A percentile compares a stretch with the other conserved stretches of the same genome.
These are phyloP conservation scores for Fregetta grallaria DNA, from an alignment of 2,113 vertebrate genomes.

Conservation along the genomic window DNA sequence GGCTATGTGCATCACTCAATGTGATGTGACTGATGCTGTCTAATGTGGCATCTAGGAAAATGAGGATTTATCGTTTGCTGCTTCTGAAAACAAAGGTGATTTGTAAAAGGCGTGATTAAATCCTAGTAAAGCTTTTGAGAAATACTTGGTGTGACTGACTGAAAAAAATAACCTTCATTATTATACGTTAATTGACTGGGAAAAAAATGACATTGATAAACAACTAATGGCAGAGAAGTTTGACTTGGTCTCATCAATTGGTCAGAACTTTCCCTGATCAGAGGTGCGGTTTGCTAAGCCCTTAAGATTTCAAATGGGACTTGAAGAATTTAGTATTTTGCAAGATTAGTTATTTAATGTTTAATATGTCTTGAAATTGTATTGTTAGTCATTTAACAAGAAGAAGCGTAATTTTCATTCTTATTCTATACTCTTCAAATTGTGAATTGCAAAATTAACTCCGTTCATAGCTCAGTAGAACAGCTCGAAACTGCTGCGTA, in stretches of 20 bases:
- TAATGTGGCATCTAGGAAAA: background rate
- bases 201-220: background rate
- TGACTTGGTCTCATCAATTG: background rate
- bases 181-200: background rate
- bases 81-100: background rate
- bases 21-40: background rate
- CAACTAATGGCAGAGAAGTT: background rate
- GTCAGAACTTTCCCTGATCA: background rate
- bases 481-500: background rate
- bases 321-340: background rate
- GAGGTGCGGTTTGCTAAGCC: background rate
- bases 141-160: background rate
- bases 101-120: background rate
- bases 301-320: background rate
- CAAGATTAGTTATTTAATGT: background rate
- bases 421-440: background rate
- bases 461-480: background rate
- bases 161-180: background rate
- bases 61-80: background rate
- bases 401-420: background rate
- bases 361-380: background rate
- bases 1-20: background rate
- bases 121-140: background rate
- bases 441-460: background rate
- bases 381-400: background rate